Conservation (phyloP, 2,797 vertebrate genomes). For the Macrochelys suwanniensis region DNA sequence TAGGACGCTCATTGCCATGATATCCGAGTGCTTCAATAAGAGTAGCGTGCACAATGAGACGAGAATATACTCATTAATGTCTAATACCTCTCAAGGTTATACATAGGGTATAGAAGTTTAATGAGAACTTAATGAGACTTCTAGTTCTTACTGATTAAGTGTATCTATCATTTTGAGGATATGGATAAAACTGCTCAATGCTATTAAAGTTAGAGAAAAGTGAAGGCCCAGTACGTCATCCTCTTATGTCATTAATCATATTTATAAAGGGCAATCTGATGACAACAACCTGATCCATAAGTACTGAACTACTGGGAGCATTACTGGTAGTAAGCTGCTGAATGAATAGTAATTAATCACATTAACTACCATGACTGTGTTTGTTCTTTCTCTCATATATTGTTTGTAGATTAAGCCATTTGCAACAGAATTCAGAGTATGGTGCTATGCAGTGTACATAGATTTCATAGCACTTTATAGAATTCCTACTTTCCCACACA, state of each 20-base stretch:
- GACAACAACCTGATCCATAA: conserved; percentile 72
- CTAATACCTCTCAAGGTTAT: conserved; percentile 82
- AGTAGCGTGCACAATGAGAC: conserved; percentile 14
- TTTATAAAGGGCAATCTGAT: conserved; percentile 54
- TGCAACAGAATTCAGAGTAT: conserved; percentile 16
- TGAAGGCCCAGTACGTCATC: conserved; percentile 55
- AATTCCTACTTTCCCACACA: neutral
- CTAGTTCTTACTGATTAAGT: conserved; percentile 77
- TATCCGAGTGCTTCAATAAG: conserved; percentile 35
- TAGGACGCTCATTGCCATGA: neutral
- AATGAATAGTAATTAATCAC: conserved; percentile 70
- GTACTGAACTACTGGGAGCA: conserved; percentile 35
- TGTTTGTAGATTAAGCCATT: conserved; percentile 51
- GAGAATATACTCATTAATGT: conserved; percentile 76
- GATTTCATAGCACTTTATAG: neutral
- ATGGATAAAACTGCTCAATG: conserved; percentile 49
- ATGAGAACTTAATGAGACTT: conserved; percentile 82
- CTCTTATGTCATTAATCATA: conserved; percentile 74
- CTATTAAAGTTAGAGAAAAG: conserved; percentile 62
- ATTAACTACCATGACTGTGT: conserved; percentile 50
- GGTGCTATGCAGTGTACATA: neutral
- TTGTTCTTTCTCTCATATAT: conserved; percentile 59
- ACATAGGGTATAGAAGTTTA: conserved; percentile 77
- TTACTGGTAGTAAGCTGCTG: conserved; percentile 47
- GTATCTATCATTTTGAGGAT: conserved; percentile 80